Base-by-base conservation (phyloP, 2,797 vertebrate species). In the Crocidura indochinensis region DNA sequence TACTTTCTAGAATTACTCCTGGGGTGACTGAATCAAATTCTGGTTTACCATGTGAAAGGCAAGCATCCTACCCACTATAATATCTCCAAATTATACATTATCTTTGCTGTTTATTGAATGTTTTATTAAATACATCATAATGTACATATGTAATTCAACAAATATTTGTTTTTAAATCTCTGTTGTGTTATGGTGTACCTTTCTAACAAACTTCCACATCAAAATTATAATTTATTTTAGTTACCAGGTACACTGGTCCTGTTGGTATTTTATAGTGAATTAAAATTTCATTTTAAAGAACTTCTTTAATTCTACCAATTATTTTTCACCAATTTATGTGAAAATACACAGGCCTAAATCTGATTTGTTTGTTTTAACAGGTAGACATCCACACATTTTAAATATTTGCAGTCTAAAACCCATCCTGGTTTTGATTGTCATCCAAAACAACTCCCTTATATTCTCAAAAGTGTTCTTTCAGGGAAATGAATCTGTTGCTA, bases 401-500 rank as follows among this genome's bases (percentile, higher is more conserved):
- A 94, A 8, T 17, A 84, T 56, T 60, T 67, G 73, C 9, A 93
- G 31, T 27, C 73, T 95, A 92, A 93, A 78, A 0, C 0, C 84
- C 84, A 84, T 49, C 80, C 72, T 94, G 75, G n/a, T 85, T 87
- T 94, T 93, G 80, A 91, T 71, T 91, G 90, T 53, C 67, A 84
- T 38, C 10, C 0, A 5, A 80, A 95, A 84, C 64, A 95, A 79
- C 10, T 85, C 19, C 60, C 68, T 24, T 93, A 83, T 56, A 73
- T 83, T 17, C n/a, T 67, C 60, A 88, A 86, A 91, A 92, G 71
- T 81, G 49, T 86, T 94, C 51, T 93, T 88, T 93, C 94, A 92
- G 86, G 89, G 85, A 76, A 92, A 56, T 96, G 94, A 20, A 0
- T 88, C 90, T 94, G 97, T 98, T 98, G 96, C 97, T 97, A 98